phyloP scores from a whole-genome alignment of 2,113 vertebrate species.

The Chrysochloris asiatica region DNA sequence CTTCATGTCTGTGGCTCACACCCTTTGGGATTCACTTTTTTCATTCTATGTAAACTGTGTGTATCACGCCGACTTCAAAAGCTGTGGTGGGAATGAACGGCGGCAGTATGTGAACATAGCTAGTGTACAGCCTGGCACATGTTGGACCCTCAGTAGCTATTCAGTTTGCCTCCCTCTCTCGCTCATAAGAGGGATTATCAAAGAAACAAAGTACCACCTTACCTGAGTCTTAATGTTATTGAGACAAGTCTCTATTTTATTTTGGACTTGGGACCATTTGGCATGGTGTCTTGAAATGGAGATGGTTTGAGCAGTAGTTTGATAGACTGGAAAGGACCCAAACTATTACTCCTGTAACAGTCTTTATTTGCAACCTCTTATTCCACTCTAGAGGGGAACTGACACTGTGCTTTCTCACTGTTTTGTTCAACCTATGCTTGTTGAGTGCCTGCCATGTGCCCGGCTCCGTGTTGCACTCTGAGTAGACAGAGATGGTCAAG shows the following conservation, averaged over 20 bases:
- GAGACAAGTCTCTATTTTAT: not conserved
- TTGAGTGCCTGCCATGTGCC: not conserved
- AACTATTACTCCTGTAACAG: not conserved
- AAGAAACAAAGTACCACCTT: not conserved
- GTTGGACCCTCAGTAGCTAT: not conserved
- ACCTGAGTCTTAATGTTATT: not conserved
- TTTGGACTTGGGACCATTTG: not conserved
- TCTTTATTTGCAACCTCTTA: not conserved
- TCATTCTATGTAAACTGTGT: not conserved
- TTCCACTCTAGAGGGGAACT: too few relatives aligned
- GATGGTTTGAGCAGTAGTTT: not conserved
- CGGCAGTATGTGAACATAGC: not conserved
- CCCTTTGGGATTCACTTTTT: not conserved
- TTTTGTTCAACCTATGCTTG: not conserved
- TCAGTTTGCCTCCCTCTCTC: too few relatives aligned
- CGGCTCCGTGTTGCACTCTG: not conserved
- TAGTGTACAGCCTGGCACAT: not conserved
- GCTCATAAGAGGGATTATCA: not conserved
- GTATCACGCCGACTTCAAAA: not conserved
- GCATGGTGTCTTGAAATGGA: not conserved
- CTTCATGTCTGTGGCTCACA: not conserved
- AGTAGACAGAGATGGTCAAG: not conserved
- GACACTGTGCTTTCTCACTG: fast-evolving
- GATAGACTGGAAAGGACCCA: too few relatives aligned
- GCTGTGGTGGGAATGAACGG: not conserved